Evolutionary conservation across 2,113 vertebrate species (phyloP), one percentile per base, ranked within the genome.

Genomic region (Callopanchax toddi): DNA sequence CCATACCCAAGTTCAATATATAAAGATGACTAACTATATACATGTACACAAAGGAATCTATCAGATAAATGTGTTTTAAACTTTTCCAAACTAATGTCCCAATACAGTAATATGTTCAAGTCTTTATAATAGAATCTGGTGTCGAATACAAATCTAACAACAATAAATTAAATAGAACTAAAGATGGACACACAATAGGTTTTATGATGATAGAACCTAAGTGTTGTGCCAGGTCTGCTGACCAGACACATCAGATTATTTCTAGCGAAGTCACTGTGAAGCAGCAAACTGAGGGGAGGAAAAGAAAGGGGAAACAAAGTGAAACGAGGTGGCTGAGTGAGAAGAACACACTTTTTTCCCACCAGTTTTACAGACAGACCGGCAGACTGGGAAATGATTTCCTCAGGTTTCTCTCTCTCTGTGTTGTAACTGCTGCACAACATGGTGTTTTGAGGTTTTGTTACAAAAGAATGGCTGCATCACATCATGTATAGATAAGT

Each of bases 201-300:
- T 52, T 16, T 11, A 57, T 23, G 23, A 50, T 2, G 32, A 5
- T 58, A 12, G 11, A 13, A 12, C 37, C 5, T 39, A n/a, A 66
- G 79, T 29, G 23, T 7, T 17, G 37, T 48, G 8, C 11, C 48
- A 23, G 56, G 37, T 63, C 49, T 64, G 22, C 45, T 48, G 18
- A 53, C 25, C 20, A 25, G 32, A 50, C 50, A 39, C 32, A 48
- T 69, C 17, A 58, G 61, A 85, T 64, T 67, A 61, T 46, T 42
- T 71, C 16, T 29, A 62, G 74, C 63, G 37, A 49, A 71, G 85
- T 89, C 86, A 89, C 80, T 18, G 11, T 91, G 87, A 92, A 54
- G 2, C 57, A 64, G 79, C 82, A 73, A 67, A 77, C 51, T 53
- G 44, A 83, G 60, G 29, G n/a, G n/a, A n/a, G n/a, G 4, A 5